phyloP scores from a whole-genome alignment of 2,797 vertebrate species.

The Xyrichtys novacula region DNA sequence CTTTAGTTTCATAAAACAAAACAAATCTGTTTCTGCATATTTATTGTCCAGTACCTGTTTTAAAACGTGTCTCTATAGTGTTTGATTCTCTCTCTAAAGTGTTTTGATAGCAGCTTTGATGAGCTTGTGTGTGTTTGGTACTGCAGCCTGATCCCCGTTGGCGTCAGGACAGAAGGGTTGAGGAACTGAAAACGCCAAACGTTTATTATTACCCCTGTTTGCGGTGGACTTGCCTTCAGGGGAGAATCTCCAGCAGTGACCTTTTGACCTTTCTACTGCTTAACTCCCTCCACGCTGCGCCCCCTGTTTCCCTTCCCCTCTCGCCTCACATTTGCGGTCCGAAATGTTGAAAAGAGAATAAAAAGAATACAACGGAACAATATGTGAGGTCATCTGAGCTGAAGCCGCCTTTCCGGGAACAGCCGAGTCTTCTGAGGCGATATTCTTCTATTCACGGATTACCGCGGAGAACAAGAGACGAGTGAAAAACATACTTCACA shows the following conservation, averaged over 20 bases:
- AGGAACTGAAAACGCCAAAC: slow-evolving; percentile 66
- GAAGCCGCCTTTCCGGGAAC: slow-evolving; percentile 60
- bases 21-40: too few species aligned
- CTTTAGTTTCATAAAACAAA: too few species aligned
- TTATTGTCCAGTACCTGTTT: too few species aligned
- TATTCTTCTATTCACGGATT: slow-evolving; percentile 70
- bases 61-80: too few species aligned
- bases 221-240: slow-evolving; percentile 67
- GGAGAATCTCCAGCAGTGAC: slow-evolving; percentile 64
- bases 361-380: slow-evolving; percentile 67
- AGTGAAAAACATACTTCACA: slow-evolving; percentile 70
- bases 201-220: slow-evolving; percentile 73
- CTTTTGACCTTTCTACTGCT: slow-evolving; percentile 47
- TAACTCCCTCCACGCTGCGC: slow-evolving; percentile 9
- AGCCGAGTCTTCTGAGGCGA: slow-evolving; percentile 59
- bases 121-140: neutral
- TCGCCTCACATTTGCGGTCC: slow-evolving; percentile 42
- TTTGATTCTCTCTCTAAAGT: neutral
- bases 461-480: slow-evolving; percentile 58
- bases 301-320: slow-evolving; percentile 21
- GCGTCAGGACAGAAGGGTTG: slow-evolving; percentile 22
- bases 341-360: slow-evolving; percentile 67
- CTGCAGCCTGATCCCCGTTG: slow-evolving; percentile 13
- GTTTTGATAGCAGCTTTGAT: neutral
- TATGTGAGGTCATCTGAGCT: slow-evolving; percentile 68